Evolutionary conservation across 1,140 invertebrate genomes (phyloP), one percentile per base, ranked within the genome.

Genomic region (Carposina sasakii): DNA sequence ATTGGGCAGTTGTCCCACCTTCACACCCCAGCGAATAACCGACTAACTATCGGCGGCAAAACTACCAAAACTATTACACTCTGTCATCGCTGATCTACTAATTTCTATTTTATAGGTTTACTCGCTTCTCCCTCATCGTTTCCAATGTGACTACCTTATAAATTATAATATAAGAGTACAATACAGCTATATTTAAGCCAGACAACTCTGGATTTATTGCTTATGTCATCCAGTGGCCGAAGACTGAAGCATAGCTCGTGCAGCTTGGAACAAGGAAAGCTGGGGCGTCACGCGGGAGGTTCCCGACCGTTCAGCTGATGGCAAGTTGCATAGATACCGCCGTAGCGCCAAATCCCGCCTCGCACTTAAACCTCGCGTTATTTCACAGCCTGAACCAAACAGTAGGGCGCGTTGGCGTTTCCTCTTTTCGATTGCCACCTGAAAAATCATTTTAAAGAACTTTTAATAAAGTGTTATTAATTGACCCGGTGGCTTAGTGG

Each of bases 341-440:
- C 90, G 81, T 26, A 91, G 75, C 1, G 88, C 87, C 31, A 92
- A 64, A 71, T 92, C 91, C 13, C 90, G 85, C 19, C 90, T 83
- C 5, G 90, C 90, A 42, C 89, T 90, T 3, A 92, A 59, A 0
- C 90, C 91, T 1, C 90, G 78, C 13, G 81, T 85, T 24, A 85
- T 84, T 56, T 85, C 85, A 55, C 79, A 84, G 4, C 82, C 82
- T 36, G 82, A 77, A 10, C 83, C 85, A 55, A 86, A 85, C 22
- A 86, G 43, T 9, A 76, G 65, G 17, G 77, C 74, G 3, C 85
- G 65, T 26, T 85, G 81, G n/a, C 72, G 68, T 47, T 81, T 84
- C n/a, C 83, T 59, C 34, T 83, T 82, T 48, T 86, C 65, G 17
- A 76, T 69, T 34, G 83, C 82, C 28, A 85, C 85, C 85, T 86